Conservation (phyloP, 1,140 invertebrate genomes). For the Thaumatotibia leucotreta region DNA sequence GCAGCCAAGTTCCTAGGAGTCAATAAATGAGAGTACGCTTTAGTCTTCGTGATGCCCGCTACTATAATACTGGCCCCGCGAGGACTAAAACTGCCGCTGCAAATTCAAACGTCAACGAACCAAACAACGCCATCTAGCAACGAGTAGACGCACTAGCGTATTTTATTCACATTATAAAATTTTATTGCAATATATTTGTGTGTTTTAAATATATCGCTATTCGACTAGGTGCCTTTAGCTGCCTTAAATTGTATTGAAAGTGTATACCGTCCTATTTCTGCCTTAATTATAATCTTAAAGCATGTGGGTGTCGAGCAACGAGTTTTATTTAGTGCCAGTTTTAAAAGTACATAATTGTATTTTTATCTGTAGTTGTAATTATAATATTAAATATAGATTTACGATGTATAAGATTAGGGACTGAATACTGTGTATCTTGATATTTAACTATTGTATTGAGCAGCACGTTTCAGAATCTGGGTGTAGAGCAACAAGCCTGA, state of each 20-base stretch:
- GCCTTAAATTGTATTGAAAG: slow-evolving; percentile 48
- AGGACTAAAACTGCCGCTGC: slow-evolving; percentile 57
- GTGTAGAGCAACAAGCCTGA: slow-evolving; percentile 14
- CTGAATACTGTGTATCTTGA: background rate
- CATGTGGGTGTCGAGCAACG: slow-evolving; percentile 57
- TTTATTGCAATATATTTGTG: slow-evolving; percentile 16
- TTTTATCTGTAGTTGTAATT: slow-evolving; percentile 1
- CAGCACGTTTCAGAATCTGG: slow-evolving; percentile 16
- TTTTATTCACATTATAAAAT: slow-evolving; percentile 3
- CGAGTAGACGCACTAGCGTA: slow-evolving; percentile 36
- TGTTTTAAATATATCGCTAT: slow-evolving; percentile 19
- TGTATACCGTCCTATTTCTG: slow-evolving; percentile 59
- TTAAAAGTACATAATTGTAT: slow-evolving; percentile 44
- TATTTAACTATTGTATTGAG: background rate
- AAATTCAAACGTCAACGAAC: slow-evolving; percentile 31
- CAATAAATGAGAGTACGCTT: slow-evolving; percentile 79
- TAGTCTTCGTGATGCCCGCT: slow-evolving; percentile 69
- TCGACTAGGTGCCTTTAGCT: slow-evolving; percentile 56
- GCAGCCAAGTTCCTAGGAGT: slow-evolving; percentile 92
- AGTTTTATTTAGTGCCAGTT: slow-evolving; percentile 63
- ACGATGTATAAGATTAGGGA: background rate
- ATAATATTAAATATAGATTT: background rate
- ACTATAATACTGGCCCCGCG: slow-evolving; percentile 63
- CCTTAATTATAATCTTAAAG: slow-evolving; percentile 45
- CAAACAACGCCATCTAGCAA: slow-evolving; percentile 56